These are phyloP conservation scores for Macroteleia sp. DNA, from an alignment of 2,888 invertebrate species.

Conservation along the genomic window DNA sequence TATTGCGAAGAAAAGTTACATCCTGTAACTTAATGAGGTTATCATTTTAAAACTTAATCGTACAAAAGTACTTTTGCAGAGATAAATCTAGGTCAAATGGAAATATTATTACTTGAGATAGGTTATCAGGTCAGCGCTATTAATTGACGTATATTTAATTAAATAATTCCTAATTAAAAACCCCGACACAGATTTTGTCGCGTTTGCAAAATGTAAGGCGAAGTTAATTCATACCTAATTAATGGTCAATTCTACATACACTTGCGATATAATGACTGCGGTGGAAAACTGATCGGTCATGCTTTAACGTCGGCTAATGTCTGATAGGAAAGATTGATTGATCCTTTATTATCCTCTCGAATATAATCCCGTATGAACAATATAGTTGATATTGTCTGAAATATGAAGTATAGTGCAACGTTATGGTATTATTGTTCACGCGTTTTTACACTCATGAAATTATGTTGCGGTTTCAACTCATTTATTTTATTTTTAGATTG, in stretches of 20 bases:
- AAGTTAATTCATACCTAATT: conserved; percentile 41
- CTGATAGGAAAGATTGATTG: conserved; percentile 51
- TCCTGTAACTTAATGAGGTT: conserved; percentile 18
- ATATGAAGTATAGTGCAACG: conserved; percentile 18
- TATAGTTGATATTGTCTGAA: conserved; percentile 38
- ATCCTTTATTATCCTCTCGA: conserved; percentile 43
- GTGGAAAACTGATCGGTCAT: conserved; percentile 48
- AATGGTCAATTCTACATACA: conserved; percentile 39
- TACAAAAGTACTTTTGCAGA: conserved; percentile 5
- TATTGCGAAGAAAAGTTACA: conserved; percentile 3
- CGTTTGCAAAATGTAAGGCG: conserved; percentile 18
- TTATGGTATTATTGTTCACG: conserved; percentile 14
- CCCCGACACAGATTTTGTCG: conserved; percentile 15
- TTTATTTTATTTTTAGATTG: conserved; percentile 8
- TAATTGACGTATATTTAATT: conserved; percentile 34
- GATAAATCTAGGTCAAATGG: background rate
- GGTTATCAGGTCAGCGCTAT: conserved; percentile 24
- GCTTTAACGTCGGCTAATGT: conserved; percentile 44
- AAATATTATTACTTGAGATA: background rate
- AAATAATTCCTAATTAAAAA: conserved; percentile 41
- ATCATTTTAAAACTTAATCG: conserved; percentile 19
- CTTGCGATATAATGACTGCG: conserved; percentile 23
- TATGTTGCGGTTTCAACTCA: background rate
- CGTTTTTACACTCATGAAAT: conserved; percentile 11
- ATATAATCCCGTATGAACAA: conserved; percentile 37